A percentile compares a stretch with the other conserved stretches of the same genome.
Conservation (phyloP, 2,113 vertebrate genomes). For the Antidorcas marsupialis region DNA sequence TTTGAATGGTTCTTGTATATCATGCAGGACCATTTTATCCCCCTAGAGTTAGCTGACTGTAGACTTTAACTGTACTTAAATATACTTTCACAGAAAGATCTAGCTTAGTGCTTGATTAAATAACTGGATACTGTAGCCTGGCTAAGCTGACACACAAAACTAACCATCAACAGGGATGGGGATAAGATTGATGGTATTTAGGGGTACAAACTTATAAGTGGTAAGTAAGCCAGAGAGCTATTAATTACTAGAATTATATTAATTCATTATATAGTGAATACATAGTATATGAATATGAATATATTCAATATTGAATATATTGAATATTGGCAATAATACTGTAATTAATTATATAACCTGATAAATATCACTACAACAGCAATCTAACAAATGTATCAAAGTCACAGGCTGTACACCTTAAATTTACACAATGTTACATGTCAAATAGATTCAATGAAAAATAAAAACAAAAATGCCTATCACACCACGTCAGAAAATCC, state of each 20-base stretch:
- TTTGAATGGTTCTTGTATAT: neutral
- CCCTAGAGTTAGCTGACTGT: neutral
- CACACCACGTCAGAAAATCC: neutral
- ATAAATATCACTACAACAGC: neutral
- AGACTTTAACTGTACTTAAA: neutral
- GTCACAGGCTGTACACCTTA: neutral
- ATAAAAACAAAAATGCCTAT: neutral
- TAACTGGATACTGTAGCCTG: neutral
- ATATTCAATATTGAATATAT: neutral
- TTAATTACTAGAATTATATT: neutral
- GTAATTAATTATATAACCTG: neutral
- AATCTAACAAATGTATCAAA: neutral
- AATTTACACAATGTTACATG: neutral
- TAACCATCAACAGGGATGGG: neutral
- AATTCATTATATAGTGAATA: neutral
- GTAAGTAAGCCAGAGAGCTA: neutral
- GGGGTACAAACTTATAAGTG: neutral
- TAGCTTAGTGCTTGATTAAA: neutral
- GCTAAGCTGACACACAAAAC: neutral
- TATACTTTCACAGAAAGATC: neutral
- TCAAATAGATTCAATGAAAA: neutral
- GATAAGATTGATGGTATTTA: neutral
- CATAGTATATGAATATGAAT: neutral
- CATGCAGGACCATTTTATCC: neutral
- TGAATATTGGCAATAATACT: neutral